These are phyloP conservation scores for Diprion similis DNA, from an alignment of 1,140 invertebrate species.

Conservation along the genomic window DNA sequence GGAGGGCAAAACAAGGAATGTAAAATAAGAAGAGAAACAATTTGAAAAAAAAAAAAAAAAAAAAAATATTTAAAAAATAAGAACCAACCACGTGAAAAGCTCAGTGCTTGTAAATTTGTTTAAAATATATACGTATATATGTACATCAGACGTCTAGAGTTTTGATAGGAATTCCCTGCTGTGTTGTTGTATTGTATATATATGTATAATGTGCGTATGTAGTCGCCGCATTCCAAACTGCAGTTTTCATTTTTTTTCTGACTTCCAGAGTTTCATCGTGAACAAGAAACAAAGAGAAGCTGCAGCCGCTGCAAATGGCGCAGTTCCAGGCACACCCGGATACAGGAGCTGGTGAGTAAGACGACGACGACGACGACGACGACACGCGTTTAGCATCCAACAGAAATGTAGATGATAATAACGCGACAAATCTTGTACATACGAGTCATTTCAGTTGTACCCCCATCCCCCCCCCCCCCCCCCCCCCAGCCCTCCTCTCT, in stretches of 20 bases:
- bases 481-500: not conserved
- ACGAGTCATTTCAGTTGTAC: not conserved
- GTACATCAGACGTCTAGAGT: too few relatives aligned
- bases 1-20: too few relatives aligned
- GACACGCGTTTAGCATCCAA: not conserved
- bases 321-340: conserved; percentile 69
- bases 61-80: not conserved
- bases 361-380: not conserved
- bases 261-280: conserved; percentile 83
- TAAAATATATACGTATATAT: too few relatives aligned
- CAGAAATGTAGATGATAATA: not conserved
- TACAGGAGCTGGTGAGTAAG: conserved; percentile 80
- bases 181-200: not conserved
- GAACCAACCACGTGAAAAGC: not conserved
- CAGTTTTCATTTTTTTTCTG: not conserved
- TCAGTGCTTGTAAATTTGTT: too few relatives aligned
- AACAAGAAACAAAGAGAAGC: conserved; percentile 87
- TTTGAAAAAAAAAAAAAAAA: too few relatives aligned
- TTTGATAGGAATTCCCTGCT: too few relatives aligned
- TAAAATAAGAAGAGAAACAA: too few relatives aligned
- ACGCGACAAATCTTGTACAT: not conserved
- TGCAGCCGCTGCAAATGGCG: conserved; percentile 74
- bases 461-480: not conserved
- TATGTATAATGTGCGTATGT: not conserved
- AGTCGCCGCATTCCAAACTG: not conserved